Percentiles rank a stretch among this genome's conserved stretches.
Evolutionary conservation across 1,140 invertebrate genomes (phyloP).

Genomic region (Drosophila pruinosa): DNA sequence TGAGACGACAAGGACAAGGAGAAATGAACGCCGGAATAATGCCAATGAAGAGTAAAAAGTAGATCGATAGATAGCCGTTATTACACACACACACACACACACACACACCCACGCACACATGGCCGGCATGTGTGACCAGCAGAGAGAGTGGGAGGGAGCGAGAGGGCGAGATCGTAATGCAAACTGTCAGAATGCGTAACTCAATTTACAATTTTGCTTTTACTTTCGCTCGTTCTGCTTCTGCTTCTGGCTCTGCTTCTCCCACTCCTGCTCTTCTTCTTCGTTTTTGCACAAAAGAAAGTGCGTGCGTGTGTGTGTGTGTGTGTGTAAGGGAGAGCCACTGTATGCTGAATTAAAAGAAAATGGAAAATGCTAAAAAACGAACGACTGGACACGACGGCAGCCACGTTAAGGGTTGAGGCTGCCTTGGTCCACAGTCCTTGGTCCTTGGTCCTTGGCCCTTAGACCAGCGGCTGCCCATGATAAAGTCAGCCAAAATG

Average conservation of each 20-base stretch:
- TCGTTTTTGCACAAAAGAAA: slow-evolving; percentile 51
- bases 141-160: slow-evolving; percentile 14
- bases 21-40: slow-evolving; percentile 56
- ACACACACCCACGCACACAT: slow-evolving; percentile 13
- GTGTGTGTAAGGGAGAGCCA: not conserved
- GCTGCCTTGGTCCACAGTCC: slow-evolving; percentile 10
- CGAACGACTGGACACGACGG: slow-evolving; percentile 35
- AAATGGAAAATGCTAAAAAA: slow-evolving; percentile 81
- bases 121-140: slow-evolving; percentile 56
- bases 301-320: slow-evolving; percentile 1
- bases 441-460: not conserved
- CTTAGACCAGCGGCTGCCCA: slow-evolving; percentile 26
- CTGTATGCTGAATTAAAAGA: slow-evolving; percentile 72
- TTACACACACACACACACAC: slow-evolving; percentile 34
- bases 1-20: slow-evolving; percentile 46
- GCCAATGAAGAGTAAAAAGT: slow-evolving; percentile 78
- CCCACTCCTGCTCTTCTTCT: not conserved
- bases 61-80: slow-evolving; percentile 74
- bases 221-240: slow-evolving; percentile 17
- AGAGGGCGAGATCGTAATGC: slow-evolving; percentile 61
- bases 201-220: slow-evolving; percentile 80
- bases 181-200: slow-evolving; percentile 81
- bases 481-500: slow-evolving; percentile 75
- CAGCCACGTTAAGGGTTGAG: slow-evolving; percentile 50
- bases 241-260: not conserved